A percentile compares a stretch with the other conserved stretches of the same genome.
Conservation (phyloP, 2,797 vertebrate genomes). For the Premnoplex brunnescens region DNA sequence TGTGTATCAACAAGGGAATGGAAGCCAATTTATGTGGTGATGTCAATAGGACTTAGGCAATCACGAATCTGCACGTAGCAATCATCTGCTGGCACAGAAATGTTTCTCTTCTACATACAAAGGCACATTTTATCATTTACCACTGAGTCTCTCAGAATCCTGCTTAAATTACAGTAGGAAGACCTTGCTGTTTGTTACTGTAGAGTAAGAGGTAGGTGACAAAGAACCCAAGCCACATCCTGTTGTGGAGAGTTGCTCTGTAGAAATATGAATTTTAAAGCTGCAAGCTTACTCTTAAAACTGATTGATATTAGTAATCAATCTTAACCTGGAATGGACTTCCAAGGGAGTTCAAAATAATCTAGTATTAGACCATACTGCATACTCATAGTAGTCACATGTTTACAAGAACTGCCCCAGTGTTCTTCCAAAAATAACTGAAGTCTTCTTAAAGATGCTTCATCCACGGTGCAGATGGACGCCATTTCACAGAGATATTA, state of each 20-base stretch:
- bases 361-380: background rate
- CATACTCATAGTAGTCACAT: background rate
- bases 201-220: background rate
- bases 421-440: conserved; percentile 4
- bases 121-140: background rate
- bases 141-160: background rate
- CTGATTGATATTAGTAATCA: background rate
- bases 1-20: background rate
- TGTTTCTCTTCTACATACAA: background rate
- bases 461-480: background rate
- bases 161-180: conserved; percentile 34
- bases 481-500: background rate
- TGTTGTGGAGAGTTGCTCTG: conserved; percentile 27
- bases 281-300: background rate
- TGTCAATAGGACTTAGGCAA: background rate
- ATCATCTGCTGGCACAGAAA: background rate
- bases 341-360: background rate
- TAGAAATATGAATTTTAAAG: background rate
- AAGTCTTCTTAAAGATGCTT: background rate
- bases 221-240: conserved; percentile 30
- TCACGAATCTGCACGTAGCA: background rate
- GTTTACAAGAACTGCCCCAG: background rate
- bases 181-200: background rate
- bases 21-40: background rate
- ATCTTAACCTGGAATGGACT: background rate